These are phyloP conservation scores for Catharus bicknelli DNA, from an alignment of 2,113 vertebrate genomes.

Conservation along the genomic window DNA sequence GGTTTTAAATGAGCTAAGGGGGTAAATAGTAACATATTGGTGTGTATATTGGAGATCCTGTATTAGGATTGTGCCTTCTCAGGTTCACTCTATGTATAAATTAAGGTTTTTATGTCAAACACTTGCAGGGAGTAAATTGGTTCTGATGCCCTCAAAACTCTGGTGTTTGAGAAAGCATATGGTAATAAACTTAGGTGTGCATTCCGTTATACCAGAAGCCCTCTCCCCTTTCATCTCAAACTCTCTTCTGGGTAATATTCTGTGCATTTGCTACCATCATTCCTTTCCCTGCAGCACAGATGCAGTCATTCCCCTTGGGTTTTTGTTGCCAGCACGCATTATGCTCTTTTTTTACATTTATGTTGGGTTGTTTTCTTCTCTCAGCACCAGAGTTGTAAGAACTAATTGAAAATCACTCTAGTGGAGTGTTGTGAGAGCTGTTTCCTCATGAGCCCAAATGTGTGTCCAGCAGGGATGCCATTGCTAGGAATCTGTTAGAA, in stretches of 20 bases:
- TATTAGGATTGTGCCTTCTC: background rate
- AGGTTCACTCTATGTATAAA: background rate
- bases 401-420: background rate
- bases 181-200: accelerated
- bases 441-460: background rate
- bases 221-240: background rate
- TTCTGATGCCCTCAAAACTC: background rate
- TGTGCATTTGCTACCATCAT: background rate
- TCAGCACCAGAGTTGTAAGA: background rate
- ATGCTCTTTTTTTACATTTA: background rate
- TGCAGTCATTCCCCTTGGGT: background rate
- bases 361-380: background rate
- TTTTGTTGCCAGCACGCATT: background rate
- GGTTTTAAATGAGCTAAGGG: background rate
- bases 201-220: background rate
- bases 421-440: background rate
- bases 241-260: background rate
- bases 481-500: background rate
- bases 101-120: background rate
- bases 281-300: background rate
- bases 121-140: background rate
- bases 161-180: background rate
- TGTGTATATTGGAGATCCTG: background rate
- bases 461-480: background rate
- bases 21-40: background rate